Evolutionary conservation across 53 echinoderm and acorn worm genomes (phyloP), one percentile per base, ranked within the genome.

Genomic region (Apostichopus leukothele): DNA sequence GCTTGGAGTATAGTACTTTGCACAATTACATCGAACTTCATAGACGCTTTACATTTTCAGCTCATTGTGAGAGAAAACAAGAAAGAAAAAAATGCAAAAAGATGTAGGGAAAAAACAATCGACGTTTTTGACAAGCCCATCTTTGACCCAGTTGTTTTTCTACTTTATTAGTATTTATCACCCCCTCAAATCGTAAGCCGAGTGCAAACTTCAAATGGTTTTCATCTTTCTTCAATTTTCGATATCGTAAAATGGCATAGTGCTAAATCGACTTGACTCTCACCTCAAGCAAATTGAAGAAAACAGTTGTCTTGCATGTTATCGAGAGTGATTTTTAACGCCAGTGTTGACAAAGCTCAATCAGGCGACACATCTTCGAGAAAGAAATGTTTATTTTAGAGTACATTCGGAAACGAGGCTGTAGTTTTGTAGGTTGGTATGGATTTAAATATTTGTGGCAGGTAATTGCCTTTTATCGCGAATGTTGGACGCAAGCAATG

Each of bases 401-500:
- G 51, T 52, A 53, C 79, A 52, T 51, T 51, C 50, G 13, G 53
- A 79, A 79, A 79, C 53, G 79, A 53, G 63, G 63, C 79, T 81
- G 55, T 81, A n/a, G 55, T 54, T 57, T 13, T 81, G 23, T 54
- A 81, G 54, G 54, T 81, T 59, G 21, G 23, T 23, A 22, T 57
- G 4, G 53, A 81, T 54, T 51, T 81, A 59, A 81, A 81, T 81
- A 54, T 81, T 54, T 22, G 81, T 81, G 81, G 81, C 81, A 81
- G 81, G 7, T 81, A 81, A 81, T 57, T 54, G 60, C 81, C 55
- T 81, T 20, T 54, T 53, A 57, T 81, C 14, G 71, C 5, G 71
- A 18, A 71, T 71, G 71, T 71, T 71, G 18, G 71, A 71, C 71
- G 39, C 39, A 71, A 19, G 71, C 16, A n/a, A 6, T 71, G 20